These are phyloP conservation scores for Anolis apletophallus DNA, from an alignment of 2,797 vertebrate species.

Conservation along the genomic window DNA sequence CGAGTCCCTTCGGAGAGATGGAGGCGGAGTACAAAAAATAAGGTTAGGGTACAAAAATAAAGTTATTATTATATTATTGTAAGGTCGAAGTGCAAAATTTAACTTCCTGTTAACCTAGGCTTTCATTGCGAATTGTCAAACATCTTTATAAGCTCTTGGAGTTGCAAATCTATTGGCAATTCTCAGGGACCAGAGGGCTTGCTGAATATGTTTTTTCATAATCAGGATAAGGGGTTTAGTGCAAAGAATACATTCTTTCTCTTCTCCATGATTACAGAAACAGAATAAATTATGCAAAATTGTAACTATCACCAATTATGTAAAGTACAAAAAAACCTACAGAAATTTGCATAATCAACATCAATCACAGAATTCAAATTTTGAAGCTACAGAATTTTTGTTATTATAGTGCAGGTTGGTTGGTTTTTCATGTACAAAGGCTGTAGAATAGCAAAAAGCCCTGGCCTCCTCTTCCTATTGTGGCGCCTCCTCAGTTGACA, in stretches of 20 bases:
- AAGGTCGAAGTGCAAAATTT: not conserved
- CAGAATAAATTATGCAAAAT: conserved; percentile 2
- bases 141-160: not conserved
- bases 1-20: no score
- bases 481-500: not conserved
- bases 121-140: not conserved
- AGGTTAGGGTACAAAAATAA: no score
- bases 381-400: not conserved
- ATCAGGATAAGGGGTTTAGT: not conserved
- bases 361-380: not conserved
- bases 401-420: not conserved
- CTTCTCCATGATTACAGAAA: not conserved
- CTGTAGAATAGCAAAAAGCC: not conserved
- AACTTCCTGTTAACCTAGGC: not conserved
- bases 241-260: not conserved
- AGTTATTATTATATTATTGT: no score
- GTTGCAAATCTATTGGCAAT: not conserved
- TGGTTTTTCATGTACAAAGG: not conserved
- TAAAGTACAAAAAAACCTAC: not conserved
- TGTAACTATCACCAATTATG: not conserved
- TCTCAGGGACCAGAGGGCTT: not conserved
- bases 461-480: not conserved
- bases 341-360: not conserved
- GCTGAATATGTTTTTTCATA: not conserved
- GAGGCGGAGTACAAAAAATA: no score